phyloP scores from a whole-genome alignment of 1,140 invertebrate species.

The Trichoplusia ni region DNA sequence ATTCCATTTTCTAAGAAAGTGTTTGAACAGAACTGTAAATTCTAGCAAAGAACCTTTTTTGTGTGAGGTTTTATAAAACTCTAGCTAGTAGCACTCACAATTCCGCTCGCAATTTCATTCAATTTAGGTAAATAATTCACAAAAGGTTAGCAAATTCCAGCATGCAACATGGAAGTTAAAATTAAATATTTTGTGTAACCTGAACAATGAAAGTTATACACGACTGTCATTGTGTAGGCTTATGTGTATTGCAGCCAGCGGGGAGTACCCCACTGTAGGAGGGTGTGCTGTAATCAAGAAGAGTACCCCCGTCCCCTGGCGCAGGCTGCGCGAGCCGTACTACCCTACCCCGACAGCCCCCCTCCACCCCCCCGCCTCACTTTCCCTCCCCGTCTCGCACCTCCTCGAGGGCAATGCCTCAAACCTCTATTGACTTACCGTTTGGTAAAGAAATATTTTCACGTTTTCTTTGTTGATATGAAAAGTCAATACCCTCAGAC shows the following conservation, averaged over 20 bases:
- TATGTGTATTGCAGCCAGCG: constrained; percentile 53
- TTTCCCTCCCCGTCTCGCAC: constrained; percentile 47
- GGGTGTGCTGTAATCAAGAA: constrained; percentile 80
- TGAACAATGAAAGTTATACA: constrained; percentile 48
- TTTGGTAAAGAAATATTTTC: constrained; percentile 71
- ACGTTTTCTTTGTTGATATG: constrained; percentile 68
- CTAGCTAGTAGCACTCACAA: too few relatives aligned
- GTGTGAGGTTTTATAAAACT: too few relatives aligned
- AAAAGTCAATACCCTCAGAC: constrained; percentile 45
- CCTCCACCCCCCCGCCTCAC: constrained; percentile 53
- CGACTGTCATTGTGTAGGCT: constrained; percentile 60
- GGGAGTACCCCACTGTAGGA: constrained; percentile 41
- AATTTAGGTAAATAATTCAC: too few relatives aligned
- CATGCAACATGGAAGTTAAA: constrained; percentile 21
- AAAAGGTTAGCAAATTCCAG: neutral
- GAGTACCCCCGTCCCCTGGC: constrained; percentile 78
- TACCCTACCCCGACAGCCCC: constrained; percentile 42
- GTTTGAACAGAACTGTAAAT: neutral
- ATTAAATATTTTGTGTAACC: constrained; percentile 30
- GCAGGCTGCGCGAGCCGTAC: constrained; percentile 37
- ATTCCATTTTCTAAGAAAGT: neutral
- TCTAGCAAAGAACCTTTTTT: too few relatives aligned
- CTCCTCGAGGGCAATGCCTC: constrained; percentile 74
- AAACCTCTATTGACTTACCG: constrained; percentile 77
- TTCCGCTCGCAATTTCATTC: too few relatives aligned